Conservation (phyloP, 2,888 invertebrate genomes). For the Noctua comes region DNA sequence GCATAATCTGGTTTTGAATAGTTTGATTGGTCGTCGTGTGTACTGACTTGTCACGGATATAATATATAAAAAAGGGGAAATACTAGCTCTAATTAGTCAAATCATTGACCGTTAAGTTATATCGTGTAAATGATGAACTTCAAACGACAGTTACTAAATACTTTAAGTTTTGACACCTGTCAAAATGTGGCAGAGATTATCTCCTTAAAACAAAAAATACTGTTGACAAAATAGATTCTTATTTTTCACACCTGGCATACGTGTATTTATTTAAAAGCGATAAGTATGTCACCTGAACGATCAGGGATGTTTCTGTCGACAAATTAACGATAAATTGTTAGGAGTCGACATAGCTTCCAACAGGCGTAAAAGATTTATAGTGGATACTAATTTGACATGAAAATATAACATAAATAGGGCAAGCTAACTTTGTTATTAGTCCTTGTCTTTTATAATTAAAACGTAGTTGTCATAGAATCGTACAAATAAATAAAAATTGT, state of each 20-base stretch:
- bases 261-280: background rate
- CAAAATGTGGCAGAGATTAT: background rate
- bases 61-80: background rate
- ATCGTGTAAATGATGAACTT: background rate
- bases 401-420: background rate
- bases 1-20: too few species aligned
- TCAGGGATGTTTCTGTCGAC: slow-evolving; percentile 27
- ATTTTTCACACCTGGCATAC: background rate
- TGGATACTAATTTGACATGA: background rate
- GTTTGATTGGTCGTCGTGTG: too few species aligned
- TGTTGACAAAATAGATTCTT: background rate
- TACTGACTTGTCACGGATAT: background rate
- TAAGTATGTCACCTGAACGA: slow-evolving; percentile 4
- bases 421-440: background rate
- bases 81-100: background rate
- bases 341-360: background rate
- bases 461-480: too few species aligned
- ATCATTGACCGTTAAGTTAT: background rate
- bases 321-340: slow-evolving; percentile 43
- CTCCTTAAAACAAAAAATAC: background rate
- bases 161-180: background rate
- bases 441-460: background rate
- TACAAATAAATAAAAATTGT: too few species aligned
- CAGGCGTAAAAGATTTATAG: slow-evolving; percentile 8
- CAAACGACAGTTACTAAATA: background rate